These are phyloP conservation scores for Thinocorus orbignyianus DNA, from an alignment of 2,113 vertebrate genomes.

Conservation along the genomic window DNA sequence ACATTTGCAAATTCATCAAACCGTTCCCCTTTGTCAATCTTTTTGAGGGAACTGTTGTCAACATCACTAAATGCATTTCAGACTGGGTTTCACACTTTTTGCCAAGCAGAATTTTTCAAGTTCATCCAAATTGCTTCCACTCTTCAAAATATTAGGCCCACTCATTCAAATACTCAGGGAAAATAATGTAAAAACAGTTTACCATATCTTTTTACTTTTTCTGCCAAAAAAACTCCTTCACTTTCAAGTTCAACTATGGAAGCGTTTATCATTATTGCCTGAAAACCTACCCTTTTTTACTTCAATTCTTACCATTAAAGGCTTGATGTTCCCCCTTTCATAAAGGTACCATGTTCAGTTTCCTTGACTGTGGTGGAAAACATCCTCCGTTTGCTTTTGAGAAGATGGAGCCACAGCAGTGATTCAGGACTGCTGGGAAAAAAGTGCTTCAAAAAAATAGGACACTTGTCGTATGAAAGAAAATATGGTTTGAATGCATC, in stretches of 20 bases:
- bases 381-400: neutral
- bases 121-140: neutral
- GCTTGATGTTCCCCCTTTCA: neutral
- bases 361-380: neutral
- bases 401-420: slow-evolving; percentile 12
- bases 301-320: neutral
- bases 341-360: neutral
- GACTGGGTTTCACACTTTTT: neutral
- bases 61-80: neutral
- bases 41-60: neutral
- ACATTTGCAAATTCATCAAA: neutral
- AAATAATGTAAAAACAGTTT: neutral
- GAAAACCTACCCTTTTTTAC: neutral
- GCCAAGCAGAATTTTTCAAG: neutral
- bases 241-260: neutral
- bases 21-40: neutral
- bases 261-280: neutral
- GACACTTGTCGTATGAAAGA: slow-evolving; percentile 3
- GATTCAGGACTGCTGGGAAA: neutral
- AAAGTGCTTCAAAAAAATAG: slow-evolving; percentile 25
- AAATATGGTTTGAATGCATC: slow-evolving; percentile 2
- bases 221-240: neutral
- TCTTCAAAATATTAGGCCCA: neutral
- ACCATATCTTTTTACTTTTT: neutral
- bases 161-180: neutral